Evolutionary conservation across 2,888 invertebrate genomes (phyloP), one percentile per base, ranked within the genome.

Genomic region (Chaetogeoica ovagalla): DNA sequence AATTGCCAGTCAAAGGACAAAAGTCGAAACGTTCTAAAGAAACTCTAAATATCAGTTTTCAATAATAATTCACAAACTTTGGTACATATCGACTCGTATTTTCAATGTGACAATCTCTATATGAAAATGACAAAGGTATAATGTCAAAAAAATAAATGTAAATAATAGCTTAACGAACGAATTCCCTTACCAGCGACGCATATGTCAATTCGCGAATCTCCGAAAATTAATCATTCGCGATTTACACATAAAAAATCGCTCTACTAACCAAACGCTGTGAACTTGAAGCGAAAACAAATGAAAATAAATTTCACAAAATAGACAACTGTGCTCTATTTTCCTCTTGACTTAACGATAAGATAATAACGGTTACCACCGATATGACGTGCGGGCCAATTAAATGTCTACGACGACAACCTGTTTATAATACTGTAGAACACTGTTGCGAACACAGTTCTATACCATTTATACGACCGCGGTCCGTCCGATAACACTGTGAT

Each of bases 361-460:
- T 59, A 71, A 71, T 59, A 71, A 71, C 71, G 59, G 71, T 71
- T 59, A 43, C 59, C 39, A 59, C 17, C 11, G 39, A 17, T 43
- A 23, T 71, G 39, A 71, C 21, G 59, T 71, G 43, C 11, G 59
- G 1, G 37, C 13, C 69, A 43, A 48, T 48, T 13, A 11, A 48
- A 3, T 30, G 1, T 30, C 30, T 30, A 48, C 48, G 15, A 48
- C 48, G 13, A 48, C 48, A 48, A 48, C 48, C 48, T 48, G 48
- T 48, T 48, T 48, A n/a, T n/a, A 13, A 48, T 48, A 48, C 48
- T 13, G 15, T 13, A 13, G 48, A 13, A 48, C 13, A 15, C 48
- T 13, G 11, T 48, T 30, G 30, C 30, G 30, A 30, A 30, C 30
- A 30, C 30, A 30, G 15, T 48, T 15, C n/a, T 11, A 39, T 59